Evolutionary conservation across 1,140 invertebrate genomes (phyloP), one percentile per base, ranked within the genome.

Genomic region (Chrysopa pallens): DNA sequence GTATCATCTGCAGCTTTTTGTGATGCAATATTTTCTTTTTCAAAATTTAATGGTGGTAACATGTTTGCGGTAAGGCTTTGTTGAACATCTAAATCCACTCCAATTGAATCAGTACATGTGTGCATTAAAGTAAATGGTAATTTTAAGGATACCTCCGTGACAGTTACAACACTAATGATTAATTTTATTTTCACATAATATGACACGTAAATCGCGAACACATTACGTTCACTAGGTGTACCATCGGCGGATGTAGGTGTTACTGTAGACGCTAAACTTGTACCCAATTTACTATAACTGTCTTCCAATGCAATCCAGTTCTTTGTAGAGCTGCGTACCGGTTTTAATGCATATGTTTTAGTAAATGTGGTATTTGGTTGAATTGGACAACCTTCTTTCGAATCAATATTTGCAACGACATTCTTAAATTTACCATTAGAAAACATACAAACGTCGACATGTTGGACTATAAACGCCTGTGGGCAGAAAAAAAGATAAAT

Each of bases 391-490:
- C 71, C 72, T 6, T 74, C 72, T 17, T 71, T 72, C 11, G 74
- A 77, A 48, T 87, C 86, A 14, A 90, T 65, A 40, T 84, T 70
- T 1, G 93, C 93, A 0, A 98, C 93, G 1, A 92, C 80, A 60
- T 96, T 98, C 64, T 98, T 98, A 65, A 98, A 98, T 63, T 95
- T 95, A 0, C 94, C 94, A 51, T 94, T 96, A 42, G 90, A 94
- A 64, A 98, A 98, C 76, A 98, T 92, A 63, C 93, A 96, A 1
- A 98, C 95, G 57, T 98, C 94, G 5, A 97, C 93, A 63, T 94
- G 86, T 66, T 98, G 94, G 5, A 94, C 80, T 36, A 95, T 80
- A 47, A 85, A 72, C 11, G 83, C 73, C 86, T 88, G 60, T 1
- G 59, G 59, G 33, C 36, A 17, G n/a, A n/a, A 45, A 38, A 14